Evolutionary conservation across 2,888 invertebrate species (phyloP).

Genomic region (Agonopterix alstromeriana): DNA sequence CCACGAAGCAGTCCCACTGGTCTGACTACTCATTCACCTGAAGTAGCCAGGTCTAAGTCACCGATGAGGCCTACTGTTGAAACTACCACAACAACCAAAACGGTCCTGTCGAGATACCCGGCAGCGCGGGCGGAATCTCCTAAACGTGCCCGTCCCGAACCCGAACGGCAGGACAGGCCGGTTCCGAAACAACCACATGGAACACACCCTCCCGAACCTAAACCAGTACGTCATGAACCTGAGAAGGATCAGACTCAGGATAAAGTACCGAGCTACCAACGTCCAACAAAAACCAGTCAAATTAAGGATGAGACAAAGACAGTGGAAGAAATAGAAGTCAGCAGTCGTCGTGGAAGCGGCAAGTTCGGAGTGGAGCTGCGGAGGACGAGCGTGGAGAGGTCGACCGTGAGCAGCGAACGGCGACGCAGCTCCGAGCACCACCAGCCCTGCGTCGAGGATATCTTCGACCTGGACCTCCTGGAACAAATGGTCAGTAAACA

Average conservation of each 20-base stretch:
- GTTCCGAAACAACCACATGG: background rate
- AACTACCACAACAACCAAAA: conserved; percentile 31
- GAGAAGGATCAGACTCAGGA: conserved; percentile 33
- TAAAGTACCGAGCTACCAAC: conserved; percentile 50
- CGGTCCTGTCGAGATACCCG: conserved; percentile 31
- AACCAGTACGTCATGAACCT: conserved; percentile 5
- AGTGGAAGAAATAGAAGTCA: conserved; percentile 53
- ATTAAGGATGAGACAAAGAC: conserved; percentile 41
- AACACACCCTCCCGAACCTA: background rate
- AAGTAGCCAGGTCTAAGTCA: conserved; percentile 38
- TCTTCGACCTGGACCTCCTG: conserved; percentile 82
- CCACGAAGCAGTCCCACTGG: conserved; percentile 35
- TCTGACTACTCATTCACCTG: conserved; percentile 34
- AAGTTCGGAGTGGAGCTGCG: conserved; percentile 83
- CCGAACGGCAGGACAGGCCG: background rate
- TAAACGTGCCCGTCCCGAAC: conserved; percentile 24
- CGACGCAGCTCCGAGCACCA: conserved; percentile 67
- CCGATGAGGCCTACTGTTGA: conserved; percentile 35
- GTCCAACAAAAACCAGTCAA: conserved; percentile 58
- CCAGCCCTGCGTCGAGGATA: conserved; percentile 81
- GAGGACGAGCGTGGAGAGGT: conserved; percentile 73
- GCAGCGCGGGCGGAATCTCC: conserved; percentile 37
- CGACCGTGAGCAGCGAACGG: conserved; percentile 58
- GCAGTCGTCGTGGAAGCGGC: conserved; percentile 71
- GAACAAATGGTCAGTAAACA: conserved; percentile 81